Evolutionary conservation across 2,797 vertebrate species (phyloP), one percentile per base, ranked within the genome.

Genomic region (Tapera naevia): DNA sequence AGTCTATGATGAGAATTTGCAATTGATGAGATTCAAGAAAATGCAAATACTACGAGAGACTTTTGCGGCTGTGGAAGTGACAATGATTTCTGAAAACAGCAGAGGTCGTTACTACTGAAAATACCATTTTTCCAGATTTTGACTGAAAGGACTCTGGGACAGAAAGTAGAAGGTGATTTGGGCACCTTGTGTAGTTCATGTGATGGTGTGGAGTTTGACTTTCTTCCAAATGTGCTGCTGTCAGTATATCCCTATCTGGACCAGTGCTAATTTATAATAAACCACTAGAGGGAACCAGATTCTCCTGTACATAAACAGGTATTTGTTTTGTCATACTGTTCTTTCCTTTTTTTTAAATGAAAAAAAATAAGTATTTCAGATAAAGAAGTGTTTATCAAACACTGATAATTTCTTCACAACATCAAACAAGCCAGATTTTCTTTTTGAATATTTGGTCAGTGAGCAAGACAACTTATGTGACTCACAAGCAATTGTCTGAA

Each of bases 271-370:
- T 93, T 94, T 93, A 27, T 90, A 85, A 69, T 45, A 94, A 91
- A 69, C 96, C 94, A 93, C 94, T 96, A 96, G 95, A 97, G 94
- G 96, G 95, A 96, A 93, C 86, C 96, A 97, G 89, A 96, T 96
- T 95, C 92, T 96, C 95, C 96, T 96, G 35, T 95, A 94, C 91
- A 39, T 93, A 80, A 89, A 84, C 86, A 95, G 93, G 82, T 95
- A 90, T 78, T n/a, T 88, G 86, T 93, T 96, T 93, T 79, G 54
- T 93, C 74, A 50, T 74, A 72, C 72, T 43, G 70, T 88, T 83
- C 57, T 64, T 67, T 45, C 43, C 61, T 58, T 46, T 37, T 37
- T 46, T 53, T 45, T 2, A 17, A 33, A 1, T 9, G 56, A 79
- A 58, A 61, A 86, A 7, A 60, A 17, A 11, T 1, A 39, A 15